A percentile compares a stretch with the other conserved stretches of the same genome.
Evolutionary conservation across 1,140 invertebrate species (phyloP).

Genomic region (Cataglyphis hispanica): DNA sequence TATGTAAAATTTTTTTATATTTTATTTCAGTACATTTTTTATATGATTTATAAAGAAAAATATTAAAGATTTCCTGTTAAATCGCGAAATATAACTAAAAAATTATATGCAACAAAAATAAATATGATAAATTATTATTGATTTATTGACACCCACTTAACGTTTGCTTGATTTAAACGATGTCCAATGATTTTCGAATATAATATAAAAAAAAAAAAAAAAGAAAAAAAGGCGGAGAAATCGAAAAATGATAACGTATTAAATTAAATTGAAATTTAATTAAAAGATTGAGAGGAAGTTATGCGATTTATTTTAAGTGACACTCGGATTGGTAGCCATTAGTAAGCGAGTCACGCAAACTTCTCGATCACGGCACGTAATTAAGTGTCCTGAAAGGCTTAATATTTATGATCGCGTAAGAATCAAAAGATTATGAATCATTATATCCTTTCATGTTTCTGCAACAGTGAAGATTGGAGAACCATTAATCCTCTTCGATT

Average conservation of each 20-base stretch:
- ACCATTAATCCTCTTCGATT: background rate
- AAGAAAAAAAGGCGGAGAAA: background rate
- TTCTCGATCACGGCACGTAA: conserved; percentile 44
- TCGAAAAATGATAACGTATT: background rate
- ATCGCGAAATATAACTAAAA: background rate
- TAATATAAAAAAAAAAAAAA: background rate
- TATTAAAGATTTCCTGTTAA: background rate
- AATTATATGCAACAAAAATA: too few species aligned
- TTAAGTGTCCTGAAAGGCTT: conserved; percentile 56
- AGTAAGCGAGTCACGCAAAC: conserved; percentile 47
- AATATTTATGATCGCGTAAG: conserved; percentile 51
- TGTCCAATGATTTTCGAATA: background rate
- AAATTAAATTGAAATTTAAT: conserved; percentile 21
- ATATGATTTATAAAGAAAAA: background rate
- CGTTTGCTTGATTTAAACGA: background rate
- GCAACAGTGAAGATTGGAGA: conserved; percentile 24
- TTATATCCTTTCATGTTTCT: conserved; percentile 55
- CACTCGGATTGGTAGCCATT: conserved; percentile 22
- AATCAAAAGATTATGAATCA: conserved; percentile 53
- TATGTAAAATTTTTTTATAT: background rate
- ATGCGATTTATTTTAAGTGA: conserved; percentile 20
- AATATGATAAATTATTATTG: too few species aligned
- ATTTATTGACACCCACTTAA: too few species aligned
- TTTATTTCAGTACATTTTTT: background rate
- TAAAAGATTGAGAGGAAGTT: conserved; percentile 19